These are phyloP conservation scores for Toxotes lorentzi DNA, from an alignment of 2,797 vertebrate genomes.

Conservation along the genomic window DNA sequence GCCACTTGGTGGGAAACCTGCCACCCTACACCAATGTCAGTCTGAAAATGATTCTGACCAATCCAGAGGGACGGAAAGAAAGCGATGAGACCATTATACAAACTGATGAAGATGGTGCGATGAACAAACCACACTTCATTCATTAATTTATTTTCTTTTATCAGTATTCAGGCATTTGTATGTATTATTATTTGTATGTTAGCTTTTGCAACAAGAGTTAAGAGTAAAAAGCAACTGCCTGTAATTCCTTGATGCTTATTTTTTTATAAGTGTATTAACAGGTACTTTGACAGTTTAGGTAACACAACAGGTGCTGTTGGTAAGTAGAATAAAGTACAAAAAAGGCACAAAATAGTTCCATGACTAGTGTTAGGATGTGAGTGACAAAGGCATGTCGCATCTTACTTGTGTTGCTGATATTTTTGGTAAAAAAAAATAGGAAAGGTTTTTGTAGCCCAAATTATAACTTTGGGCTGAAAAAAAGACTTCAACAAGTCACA, in stretches of 20 bases:
- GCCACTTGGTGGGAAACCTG: slow-evolving; percentile 93
- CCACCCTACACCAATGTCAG: slow-evolving; percentile 98
- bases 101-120: slow-evolving; percentile 96
- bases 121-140: background rate
- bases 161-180: background rate
- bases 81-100: slow-evolving; percentile 98
- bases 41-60: slow-evolving; percentile 98
- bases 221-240: background rate
- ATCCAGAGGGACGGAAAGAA: slow-evolving; percentile 97
- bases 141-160: background rate
- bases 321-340: background rate
- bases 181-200: background rate
- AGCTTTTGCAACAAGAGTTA: background rate
- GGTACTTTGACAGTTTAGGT: no score
- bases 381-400: no score
- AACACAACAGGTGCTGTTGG: no score
- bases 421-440: background rate
- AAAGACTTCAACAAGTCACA: background rate
- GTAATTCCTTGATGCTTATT: no score
- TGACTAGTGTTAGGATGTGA: background rate
- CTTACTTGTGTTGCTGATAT: background rate
- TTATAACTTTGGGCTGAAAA: background rate
- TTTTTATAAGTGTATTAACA: no score
- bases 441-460: background rate
- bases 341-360: background rate